Base-by-base conservation (phyloP, 2,113 vertebrate species). In the Rallus limicola region DNA sequence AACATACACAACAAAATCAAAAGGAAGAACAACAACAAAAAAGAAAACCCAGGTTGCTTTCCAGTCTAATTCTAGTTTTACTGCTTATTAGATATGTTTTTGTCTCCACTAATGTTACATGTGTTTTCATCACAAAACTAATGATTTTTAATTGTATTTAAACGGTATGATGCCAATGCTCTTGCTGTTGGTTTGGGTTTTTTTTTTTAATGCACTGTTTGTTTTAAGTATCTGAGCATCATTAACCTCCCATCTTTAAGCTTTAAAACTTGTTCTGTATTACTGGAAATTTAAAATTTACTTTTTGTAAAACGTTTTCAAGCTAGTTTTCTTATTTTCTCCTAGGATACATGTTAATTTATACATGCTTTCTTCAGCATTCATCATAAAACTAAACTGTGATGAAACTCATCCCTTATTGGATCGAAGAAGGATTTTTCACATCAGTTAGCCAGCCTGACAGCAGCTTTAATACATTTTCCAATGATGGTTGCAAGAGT, bases 391-490 rank as follows among this genome's bases (percentile, higher is more conserved):
- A 74, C 3, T 89, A 60, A 95, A 59, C 16, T 36, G 15, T 74
- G 42, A 65, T 36, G 6, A 88, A 79, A 80, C 29, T 89, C 68
- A 85, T 46, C 33, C 15, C 38, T 58, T 36, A 36, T 11, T 88
- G 64, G 68, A 65, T 46, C 1, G 2, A 75, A 91, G 19, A 86
- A 64, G n/a, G 52, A 55, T 48, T 94, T 95, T 95, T 65, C 71
- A 74, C 26, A 79, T 92, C 53, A 77, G n/a, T 91, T 95, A 92
- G 15, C 13, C 34, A 94, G 23, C 11, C 76, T 86, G 81, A 80
- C 63, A 96, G 87, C 26, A 86, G 16, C 18, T 87, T 93, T 93
- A 85, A 75, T 70, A 58, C 28, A 68, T 94, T 94, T 94, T 80
- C 65, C 48, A 90, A 29, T 92, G 60, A 65, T 64, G 17, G 62